These are phyloP conservation scores for Alces alces DNA, from an alignment of 2,113 vertebrate species.

Conservation along the genomic window DNA sequence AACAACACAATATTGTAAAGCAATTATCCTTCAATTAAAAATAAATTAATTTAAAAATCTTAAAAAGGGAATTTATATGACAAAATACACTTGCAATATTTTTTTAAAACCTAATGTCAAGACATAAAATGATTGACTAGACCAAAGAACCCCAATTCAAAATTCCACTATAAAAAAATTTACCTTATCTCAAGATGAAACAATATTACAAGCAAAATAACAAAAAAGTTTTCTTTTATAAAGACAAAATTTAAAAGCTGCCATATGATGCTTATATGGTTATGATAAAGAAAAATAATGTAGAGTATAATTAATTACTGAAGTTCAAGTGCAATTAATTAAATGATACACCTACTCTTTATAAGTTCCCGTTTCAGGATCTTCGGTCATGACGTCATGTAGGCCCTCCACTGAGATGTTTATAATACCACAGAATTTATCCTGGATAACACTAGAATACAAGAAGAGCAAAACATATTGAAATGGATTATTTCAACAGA, in stretches of 20 bases:
- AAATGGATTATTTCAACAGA: slow-evolving; percentile 54
- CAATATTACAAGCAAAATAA: not conserved
- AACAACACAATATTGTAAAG: not conserved
- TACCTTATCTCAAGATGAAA: not conserved
- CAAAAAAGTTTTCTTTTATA: not conserved
- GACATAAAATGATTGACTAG: not conserved
- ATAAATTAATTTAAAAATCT: not conserved
- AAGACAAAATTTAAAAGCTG: not conserved
- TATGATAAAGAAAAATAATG: slow-evolving; percentile 4
- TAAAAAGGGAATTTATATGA: not conserved
- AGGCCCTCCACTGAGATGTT: slow-evolving; percentile 94
- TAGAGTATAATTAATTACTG: not conserved
- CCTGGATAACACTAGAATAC: slow-evolving; percentile 91
- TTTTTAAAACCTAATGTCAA: not conserved
- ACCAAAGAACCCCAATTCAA: slow-evolving; percentile 12
- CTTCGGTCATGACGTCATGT: slow-evolving; percentile 97
- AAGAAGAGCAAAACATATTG: slow-evolving; percentile 71
- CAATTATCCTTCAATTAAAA: not conserved
- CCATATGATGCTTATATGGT: not conserved
- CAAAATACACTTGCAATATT: not conserved
- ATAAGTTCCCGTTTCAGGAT: slow-evolving; percentile 91
- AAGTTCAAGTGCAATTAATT: not conserved
- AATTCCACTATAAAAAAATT: not conserved
- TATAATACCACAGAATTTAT: slow-evolving; percentile 98
- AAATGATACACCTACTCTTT: slow-evolving; percentile 90